Base-by-base conservation (phyloP, 30 jellyfish, hydroid and myxozoan genomes). In the Aurelia aurita region DNA sequence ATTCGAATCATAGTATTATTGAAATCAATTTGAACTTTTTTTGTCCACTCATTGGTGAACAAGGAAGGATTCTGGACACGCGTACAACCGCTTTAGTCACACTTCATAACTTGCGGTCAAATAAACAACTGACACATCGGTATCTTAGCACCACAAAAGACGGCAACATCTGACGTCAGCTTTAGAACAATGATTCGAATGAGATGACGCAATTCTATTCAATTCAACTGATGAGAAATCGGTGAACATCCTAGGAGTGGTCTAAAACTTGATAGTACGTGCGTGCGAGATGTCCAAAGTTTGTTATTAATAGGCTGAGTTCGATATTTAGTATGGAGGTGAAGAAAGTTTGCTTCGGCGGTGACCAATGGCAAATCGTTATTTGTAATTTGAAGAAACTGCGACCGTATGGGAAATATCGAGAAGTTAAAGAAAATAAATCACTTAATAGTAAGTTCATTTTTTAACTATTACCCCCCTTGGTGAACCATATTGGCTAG, bases 361-460 rank as follows among this genome's bases (percentile, higher is more conserved):
- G 31, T 1, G 13, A 26, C 14, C 77, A 77, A 59, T 77, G 88
- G 88, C 64, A 43, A 32, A 58, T 77, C 1, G 13, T 77, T 34
- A n/a, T 77, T 16, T 77, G 78, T 57, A 77, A 44, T 44, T 72
- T 77, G 70, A 77, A 43, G 79, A 77, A 77, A 62, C 53, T 77
- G n/a, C 63, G 79, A 44, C 79, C 88, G 69, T 77, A 58, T 45
- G 88, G 88, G 25, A 58, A 43, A 23, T 61, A 77, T 67, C 63
- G 64, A 53, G 55, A 20, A n/a, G 60, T 20, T 4, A 59, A 31
- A 12, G 43, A 34, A 3, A 55, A 19, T 19, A n/a, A n/a, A 22
- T 55, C 32, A 5, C 25, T 55, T 55, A 3, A n/a, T 22, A 55
- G 67, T 55, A 55, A 55, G 67, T 19, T 55, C 14, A 55, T 55